Percentiles rank a stretch among this genome's conserved stretches.
These are phyloP conservation scores for Atta cephalotes DNA, from an alignment of 1,140 invertebrate genomes.

Conservation along the genomic window DNA sequence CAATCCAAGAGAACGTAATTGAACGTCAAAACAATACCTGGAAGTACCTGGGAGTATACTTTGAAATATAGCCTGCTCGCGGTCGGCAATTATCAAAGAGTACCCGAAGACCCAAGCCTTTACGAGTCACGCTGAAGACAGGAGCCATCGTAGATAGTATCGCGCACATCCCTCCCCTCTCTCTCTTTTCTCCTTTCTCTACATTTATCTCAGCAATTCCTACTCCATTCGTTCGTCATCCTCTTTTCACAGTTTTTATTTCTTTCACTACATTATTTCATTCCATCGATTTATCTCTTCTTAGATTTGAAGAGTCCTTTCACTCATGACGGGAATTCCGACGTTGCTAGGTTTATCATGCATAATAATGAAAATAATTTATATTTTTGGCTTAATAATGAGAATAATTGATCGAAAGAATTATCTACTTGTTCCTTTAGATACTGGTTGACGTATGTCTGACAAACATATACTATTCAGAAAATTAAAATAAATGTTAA, in stretches of 20 bases:
- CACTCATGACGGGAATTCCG: neutral
- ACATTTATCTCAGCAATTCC: slow-evolving; percentile 38
- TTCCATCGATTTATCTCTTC: slow-evolving; percentile 57
- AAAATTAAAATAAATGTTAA: slow-evolving; percentile 16
- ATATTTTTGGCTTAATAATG: neutral
- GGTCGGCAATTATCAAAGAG: slow-evolving; percentile 82
- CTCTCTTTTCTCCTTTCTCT: slow-evolving; percentile 62
- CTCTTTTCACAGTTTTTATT: neutral
- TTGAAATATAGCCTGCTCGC: slow-evolving; percentile 43
- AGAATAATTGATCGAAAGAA: neutral
- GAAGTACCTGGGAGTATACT: slow-evolving; percentile 20
- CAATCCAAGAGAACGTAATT: slow-evolving; percentile 59
- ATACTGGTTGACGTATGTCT: neutral
- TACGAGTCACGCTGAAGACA: slow-evolving; percentile 83
- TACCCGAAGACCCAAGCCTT: slow-evolving; percentile 63
- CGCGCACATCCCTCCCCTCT: slow-evolving; percentile 64
- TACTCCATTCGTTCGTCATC: neutral
- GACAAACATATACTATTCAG: neutral
- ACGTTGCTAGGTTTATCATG: slow-evolving; percentile 20
- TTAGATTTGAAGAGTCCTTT: slow-evolving; percentile 26
- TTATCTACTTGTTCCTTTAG: neutral
- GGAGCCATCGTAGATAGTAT: slow-evolving; percentile 82
- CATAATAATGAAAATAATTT: neutral
- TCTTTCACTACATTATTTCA: slow-evolving; percentile 58
- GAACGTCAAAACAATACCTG: slow-evolving; percentile 76